phyloP scores from a whole-genome alignment of 2,888 invertebrate genomes.

The Drosophila buzzatii region DNA sequence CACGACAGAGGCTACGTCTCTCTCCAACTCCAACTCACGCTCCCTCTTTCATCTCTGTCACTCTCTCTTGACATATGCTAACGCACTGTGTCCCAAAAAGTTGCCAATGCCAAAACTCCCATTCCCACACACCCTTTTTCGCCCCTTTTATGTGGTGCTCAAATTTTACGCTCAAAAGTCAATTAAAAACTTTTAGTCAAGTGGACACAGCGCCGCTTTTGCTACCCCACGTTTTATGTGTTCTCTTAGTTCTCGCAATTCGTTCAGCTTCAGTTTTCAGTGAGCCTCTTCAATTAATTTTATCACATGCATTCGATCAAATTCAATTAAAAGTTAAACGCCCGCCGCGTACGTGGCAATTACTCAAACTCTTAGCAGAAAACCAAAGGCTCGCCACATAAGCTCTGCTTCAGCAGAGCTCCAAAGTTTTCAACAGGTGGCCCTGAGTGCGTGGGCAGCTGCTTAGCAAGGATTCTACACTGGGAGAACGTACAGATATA shows the following conservation, averaged over 20 bases:
- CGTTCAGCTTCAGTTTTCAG: background rate
- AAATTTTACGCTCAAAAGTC: constrained; percentile 60
- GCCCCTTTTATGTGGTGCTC: constrained; percentile 15
- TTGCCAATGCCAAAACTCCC: background rate
- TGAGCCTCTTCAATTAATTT: constrained; percentile 66
- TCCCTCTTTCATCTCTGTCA: background rate
- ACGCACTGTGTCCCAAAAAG: constrained; percentile 37
- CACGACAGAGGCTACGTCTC: background rate
- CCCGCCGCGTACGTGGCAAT: constrained; percentile 68
- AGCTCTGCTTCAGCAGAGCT: constrained; percentile 32
- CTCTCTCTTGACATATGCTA: constrained; percentile 52
- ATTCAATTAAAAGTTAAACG: constrained; percentile 80
- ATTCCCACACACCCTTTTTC: background rate
- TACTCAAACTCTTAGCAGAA: constrained; percentile 58
- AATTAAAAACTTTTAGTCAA: constrained; percentile 79
- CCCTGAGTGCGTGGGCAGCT: background rate
- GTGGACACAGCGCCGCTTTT: constrained; percentile 35
- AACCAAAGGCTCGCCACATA: constrained; percentile 29
- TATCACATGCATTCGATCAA: constrained; percentile 78
- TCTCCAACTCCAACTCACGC: background rate
- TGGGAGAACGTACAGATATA: background rate
- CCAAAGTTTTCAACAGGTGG: constrained; percentile 56
- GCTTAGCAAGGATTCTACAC: background rate
- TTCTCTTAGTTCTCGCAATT: background rate
- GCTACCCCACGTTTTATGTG: background rate